phyloP scores from a whole-genome alignment of 2,888 invertebrate genomes.

The Aspidapion aeneum region DNA sequence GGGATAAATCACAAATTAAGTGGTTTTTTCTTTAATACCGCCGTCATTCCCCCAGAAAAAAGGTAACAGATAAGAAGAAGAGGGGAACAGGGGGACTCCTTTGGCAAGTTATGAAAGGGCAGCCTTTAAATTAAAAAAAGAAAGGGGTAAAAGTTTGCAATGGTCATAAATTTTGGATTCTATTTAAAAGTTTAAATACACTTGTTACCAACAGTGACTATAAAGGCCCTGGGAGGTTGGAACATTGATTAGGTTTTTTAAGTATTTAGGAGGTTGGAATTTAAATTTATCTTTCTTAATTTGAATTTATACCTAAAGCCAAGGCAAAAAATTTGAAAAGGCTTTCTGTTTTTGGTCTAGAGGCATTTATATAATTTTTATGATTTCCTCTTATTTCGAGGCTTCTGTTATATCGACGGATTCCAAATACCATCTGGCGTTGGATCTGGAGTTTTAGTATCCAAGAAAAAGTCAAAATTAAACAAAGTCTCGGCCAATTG shows the following conservation, averaged over 20 bases:
- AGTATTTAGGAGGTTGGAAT: conserved; percentile 1
- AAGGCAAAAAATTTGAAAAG: no score
- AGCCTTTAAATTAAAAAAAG: conserved; percentile 35
- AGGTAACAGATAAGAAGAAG: conserved; percentile 4
- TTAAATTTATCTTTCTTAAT: no score
- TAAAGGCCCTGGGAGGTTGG: conserved; percentile 16
- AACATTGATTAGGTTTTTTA: conserved; percentile 5
- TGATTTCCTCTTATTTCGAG: no score
- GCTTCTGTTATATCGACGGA: no score
- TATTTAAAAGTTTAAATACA: conserved; percentile 41
- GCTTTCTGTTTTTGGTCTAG: no score
- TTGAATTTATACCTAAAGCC: no score
- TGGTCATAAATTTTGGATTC: conserved; percentile 40
- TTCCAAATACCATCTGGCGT: no score
- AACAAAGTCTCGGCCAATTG: no score
- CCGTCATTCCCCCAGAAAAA: background rate
- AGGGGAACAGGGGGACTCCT: background rate
- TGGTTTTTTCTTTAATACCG: conserved; percentile 32
- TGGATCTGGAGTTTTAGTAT: no score
- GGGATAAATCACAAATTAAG: conserved; percentile 45
- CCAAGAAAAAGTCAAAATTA: no score
- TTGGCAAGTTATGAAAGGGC: conserved; percentile 23
- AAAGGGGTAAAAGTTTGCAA: conserved; percentile 34
- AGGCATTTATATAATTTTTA: no score
- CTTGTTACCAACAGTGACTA: conserved; percentile 32